Base-by-base conservation (phyloP, 2,797 vertebrate species). In the Hydrolagus colliei region DNA sequence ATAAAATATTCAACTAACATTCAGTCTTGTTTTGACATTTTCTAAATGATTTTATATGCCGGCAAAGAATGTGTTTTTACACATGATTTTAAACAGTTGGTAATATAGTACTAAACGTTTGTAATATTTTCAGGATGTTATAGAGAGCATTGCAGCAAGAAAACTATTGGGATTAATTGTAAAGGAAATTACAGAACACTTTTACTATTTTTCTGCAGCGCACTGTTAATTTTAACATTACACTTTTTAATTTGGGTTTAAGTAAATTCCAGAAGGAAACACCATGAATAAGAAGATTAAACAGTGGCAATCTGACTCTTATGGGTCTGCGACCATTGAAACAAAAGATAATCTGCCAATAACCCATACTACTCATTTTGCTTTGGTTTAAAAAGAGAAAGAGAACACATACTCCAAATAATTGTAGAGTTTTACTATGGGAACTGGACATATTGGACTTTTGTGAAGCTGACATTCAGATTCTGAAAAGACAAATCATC, bases 201-300 rank as follows among this genome's bases (percentile, higher is more conserved):
- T 52, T 52, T 52, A 52, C 41, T 52, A 52, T 52, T 52, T 52
- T 52, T 52, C 41, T 52, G 41, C 41, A 52, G 41, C 63, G 68
- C 14, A 67, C 67, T 84, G 65, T 84, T 84, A 84, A 68, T 82
- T 35, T 68, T 68, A 68, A 65, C 78, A 65, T 32, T 80, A 65
- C 78, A 63, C 61, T 79, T 79, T 13, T 80, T 11, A 22, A 59
- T 80, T 27, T 80, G 63, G 12, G 63, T 80, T 80, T 65, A 14
- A 65, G 6, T 65, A 32, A n/a, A 80, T 80, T 16, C 78, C 78
- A 65, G 22, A 78, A 32, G 6, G 4, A 27, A 52, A 52, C 27
- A 80, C 65, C 1, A 10, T 16, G 62, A 52, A 52, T 27, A 32
- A 27, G 10, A 27, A 63, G 62, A 32, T 2, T 65, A 32, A 16